These are phyloP conservation scores for Pygocentrus nattereri DNA, from an alignment of 2,797 vertebrate species.

Conservation along the genomic window DNA sequence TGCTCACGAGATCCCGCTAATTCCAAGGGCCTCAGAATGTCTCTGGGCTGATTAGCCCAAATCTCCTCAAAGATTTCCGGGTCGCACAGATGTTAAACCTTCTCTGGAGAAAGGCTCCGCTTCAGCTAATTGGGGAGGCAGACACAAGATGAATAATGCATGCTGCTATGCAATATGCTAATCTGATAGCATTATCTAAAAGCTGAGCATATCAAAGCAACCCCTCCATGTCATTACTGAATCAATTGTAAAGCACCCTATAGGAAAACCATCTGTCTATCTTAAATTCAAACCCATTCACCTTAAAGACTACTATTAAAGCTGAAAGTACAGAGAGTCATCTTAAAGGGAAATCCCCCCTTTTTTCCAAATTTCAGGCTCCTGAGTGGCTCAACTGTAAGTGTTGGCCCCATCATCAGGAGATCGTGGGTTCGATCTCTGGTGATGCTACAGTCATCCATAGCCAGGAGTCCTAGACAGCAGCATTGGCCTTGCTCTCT, in stretches of 20 bases:
- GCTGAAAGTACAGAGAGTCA: neutral
- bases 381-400: too few species aligned
- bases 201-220: conserved; percentile 69
- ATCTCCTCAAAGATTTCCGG: conserved; percentile 60
- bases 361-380: too few species aligned
- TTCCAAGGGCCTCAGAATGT: conserved; percentile 50
- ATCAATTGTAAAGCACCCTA: conserved; percentile 61
- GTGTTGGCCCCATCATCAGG: too few species aligned
- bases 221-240: conserved; percentile 67
- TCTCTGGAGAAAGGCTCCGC: conserved; percentile 62
- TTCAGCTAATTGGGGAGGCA: conserved; percentile 70
- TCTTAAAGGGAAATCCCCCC: neutral
- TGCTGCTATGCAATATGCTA: conserved; percentile 75
- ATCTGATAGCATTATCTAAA: conserved; percentile 78
- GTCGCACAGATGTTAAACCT: conserved; percentile 70
- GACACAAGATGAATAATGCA: conserved; percentile 77
- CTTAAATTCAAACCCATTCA: conserved; percentile 41
- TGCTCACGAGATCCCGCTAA: conserved; percentile 29
- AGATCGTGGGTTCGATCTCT: too few species aligned
- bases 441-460: too few species aligned
- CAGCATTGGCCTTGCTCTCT: too few species aligned
- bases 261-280: conserved; percentile 63
- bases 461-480: too few species aligned
- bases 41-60: conserved; percentile 54
- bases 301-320: neutral